Evolutionary conservation across 2,797 vertebrate genomes (phyloP), one percentile per base, ranked within the genome.

Genomic region (Ptychadena robeensis): DNA sequence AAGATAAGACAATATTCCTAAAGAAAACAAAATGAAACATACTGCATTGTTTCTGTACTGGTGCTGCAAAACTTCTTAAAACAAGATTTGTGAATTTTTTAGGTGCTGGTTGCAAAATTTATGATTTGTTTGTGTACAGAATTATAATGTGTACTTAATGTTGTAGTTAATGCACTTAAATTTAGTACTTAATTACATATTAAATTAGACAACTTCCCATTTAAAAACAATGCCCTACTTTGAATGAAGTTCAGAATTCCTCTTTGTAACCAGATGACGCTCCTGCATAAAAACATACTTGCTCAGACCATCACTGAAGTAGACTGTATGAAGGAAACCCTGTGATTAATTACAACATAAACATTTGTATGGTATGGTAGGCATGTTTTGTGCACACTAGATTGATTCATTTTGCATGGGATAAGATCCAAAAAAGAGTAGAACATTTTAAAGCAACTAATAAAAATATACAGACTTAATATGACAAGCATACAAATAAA

Each of bases 391-490:
- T 48, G 40, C 64, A 78, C 64, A 78, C 75, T 78, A 31, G 75
- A 67, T 25, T 48, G 40, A 78, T 78, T 78, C 75, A 57, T 78
- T 67, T 78, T 53, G 30, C 32, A 53, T 78, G 75, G 64, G 75
- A 67, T 53, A 68, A 78, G 48, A 31, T 44, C 64, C 64, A 53
- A 78, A 78, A 18, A 53, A 37, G 34, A n/a, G 57, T 59, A 70
- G 48, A 69, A 70, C 66, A 70, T 70, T 79, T 38, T 28, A 61
- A 15, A 40, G 10, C 44, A 37, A 61, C 66, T 70, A 79, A 79
- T 79, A 70, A 57, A 70, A 79, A 79, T 79, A 70, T 59, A 69
- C 65, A 68, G 32, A 59, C n/a, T 79, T 68, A 79, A 69, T 79
- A 69, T 66, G 30, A 67, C 75, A 78, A 67, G 64, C 64, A 67